Percentiles rank a stretch among this genome's conserved stretches.
phyloP scores from a whole-genome alignment of 2,797 vertebrate genomes.

The Aviceda cuculoides region DNA sequence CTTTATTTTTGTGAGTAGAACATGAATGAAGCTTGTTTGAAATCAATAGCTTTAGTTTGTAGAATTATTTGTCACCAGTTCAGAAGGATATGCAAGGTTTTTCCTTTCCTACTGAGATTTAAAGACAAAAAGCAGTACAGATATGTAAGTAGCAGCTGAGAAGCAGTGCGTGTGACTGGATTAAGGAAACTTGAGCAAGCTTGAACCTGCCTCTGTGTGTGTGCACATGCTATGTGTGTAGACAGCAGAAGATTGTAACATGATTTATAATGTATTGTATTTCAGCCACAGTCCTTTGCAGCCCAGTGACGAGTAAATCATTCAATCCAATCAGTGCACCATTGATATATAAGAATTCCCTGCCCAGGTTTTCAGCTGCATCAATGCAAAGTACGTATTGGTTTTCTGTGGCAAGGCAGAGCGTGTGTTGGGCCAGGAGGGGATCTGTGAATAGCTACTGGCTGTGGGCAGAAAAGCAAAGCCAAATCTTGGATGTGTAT shows the following conservation, averaged over 20 bases:
- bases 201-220: background rate
- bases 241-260: background rate
- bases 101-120: background rate
- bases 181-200: background rate
- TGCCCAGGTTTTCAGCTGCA: background rate
- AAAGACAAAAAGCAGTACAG: background rate
- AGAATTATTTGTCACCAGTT: background rate
- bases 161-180: background rate
- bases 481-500: background rate
- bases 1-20: background rate
- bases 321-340: background rate
- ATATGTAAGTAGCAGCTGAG: background rate
- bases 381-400: background rate
- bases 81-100: background rate
- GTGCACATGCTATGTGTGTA: rapidly evolving
- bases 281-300: background rate
- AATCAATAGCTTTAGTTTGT: background rate
- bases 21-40: background rate
- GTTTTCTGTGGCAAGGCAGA: background rate
- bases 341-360: background rate
- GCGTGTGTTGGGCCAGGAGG: background rate
- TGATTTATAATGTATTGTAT: background rate
- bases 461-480: background rate
- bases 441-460: background rate
- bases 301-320: background rate